Evolutionary conservation across 2,888 invertebrate species (phyloP).

Genomic region (Nesidiocoris tenuis): DNA sequence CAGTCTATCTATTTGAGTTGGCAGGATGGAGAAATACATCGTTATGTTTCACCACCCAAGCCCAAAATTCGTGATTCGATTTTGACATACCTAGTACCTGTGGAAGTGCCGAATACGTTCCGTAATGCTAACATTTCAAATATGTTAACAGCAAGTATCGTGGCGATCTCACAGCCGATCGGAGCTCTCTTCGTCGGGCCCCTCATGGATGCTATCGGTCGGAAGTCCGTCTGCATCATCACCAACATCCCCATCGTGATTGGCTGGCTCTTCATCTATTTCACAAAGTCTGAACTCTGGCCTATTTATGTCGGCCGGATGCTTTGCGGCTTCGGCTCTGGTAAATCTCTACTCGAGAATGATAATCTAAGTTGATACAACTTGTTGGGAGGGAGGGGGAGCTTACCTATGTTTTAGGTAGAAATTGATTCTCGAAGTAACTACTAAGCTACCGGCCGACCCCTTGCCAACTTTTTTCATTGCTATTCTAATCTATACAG

Average conservation of each 20-base stretch:
- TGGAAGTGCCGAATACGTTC: no score
- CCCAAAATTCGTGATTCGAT: no score
- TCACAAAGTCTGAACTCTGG: constrained; percentile 53
- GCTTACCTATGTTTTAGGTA: no score
- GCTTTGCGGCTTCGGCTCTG: constrained; percentile 59
- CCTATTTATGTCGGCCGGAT: constrained; percentile 58
- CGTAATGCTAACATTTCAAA: constrained; percentile 2
- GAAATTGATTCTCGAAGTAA: no score
- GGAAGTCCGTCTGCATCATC: constrained; percentile 57
- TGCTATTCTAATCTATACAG: no score
- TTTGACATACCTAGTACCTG: no score
- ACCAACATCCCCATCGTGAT: constrained; percentile 57
- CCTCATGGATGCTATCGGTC: constrained; percentile 61
- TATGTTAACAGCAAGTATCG: constrained; percentile 58
- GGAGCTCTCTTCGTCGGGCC: constrained; percentile 60
- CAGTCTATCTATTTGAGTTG: no score
- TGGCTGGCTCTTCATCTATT: constrained; percentile 58
- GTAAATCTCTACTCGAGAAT: constrained; percentile 51
- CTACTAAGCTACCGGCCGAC: no score
- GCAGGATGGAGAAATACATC: no score
- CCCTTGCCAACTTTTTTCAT: no score
- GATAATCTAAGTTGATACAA: not conserved
- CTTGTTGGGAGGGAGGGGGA: no score
- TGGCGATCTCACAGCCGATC: constrained; percentile 59
- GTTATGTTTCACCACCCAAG: no score